These are phyloP conservation scores for Rosalia funebris DNA, from an alignment of 2,888 invertebrate genomes.

Conservation along the genomic window DNA sequence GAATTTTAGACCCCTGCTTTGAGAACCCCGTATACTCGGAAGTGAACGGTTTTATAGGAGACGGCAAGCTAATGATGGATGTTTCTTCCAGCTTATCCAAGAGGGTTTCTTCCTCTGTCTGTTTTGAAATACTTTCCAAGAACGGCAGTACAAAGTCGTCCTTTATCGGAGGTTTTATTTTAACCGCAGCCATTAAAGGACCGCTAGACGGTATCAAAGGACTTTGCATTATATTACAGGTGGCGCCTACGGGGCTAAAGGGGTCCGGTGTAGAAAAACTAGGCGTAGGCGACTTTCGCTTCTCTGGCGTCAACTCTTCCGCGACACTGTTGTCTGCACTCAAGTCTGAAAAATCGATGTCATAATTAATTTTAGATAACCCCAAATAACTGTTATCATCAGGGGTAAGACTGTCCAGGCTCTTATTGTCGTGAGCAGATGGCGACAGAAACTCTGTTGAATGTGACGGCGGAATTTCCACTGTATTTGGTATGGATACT, in stretches of 20 bases:
- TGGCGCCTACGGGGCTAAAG: constrained; percentile 67
- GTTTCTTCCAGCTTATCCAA: constrained; percentile 53
- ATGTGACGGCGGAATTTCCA: constrained; percentile 55
- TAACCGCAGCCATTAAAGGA: constrained; percentile 33
- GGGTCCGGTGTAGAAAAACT: constrained; percentile 65
- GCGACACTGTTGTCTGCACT: constrained; percentile 78
- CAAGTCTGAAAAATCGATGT: constrained; percentile 79
- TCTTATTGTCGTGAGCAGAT: constrained; percentile 61
- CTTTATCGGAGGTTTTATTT: constrained; percentile 29
- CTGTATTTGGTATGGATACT: constrained; percentile 58
- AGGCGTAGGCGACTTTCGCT: constrained; percentile 53
- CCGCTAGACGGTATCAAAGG: constrained; percentile 57
- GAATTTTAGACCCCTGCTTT: constrained; percentile 70
- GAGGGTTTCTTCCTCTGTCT: constrained; percentile 45
- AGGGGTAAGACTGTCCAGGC: constrained; percentile 70
- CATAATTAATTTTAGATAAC: constrained; percentile 78
- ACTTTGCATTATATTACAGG: constrained; percentile 56
- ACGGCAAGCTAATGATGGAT: constrained; percentile 53
- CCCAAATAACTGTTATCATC: constrained; percentile 73
- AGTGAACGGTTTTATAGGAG: constrained; percentile 58
- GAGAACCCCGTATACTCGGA: constrained; percentile 72
- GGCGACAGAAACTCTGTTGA: constrained; percentile 63
- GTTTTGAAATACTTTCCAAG: constrained; percentile 36
- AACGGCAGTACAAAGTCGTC: constrained; percentile 54
- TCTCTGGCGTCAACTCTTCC: constrained; percentile 65